Percentiles rank a stretch among this genome's conserved stretches.
Conservation (phyloP, 2,113 vertebrate genomes). For the Etheostoma spectabile region DNA sequence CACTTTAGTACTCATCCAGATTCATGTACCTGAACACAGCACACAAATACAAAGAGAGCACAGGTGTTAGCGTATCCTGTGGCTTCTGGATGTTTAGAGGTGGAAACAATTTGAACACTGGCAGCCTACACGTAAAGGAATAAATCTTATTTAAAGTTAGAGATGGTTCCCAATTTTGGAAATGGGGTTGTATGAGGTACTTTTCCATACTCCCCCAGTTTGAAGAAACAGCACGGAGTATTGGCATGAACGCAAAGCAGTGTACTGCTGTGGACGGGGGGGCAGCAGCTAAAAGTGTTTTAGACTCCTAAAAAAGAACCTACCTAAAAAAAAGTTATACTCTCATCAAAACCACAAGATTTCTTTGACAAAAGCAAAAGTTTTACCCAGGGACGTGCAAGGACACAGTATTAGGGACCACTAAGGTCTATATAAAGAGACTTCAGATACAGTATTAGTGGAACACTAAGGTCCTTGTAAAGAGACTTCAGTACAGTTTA, state of each 20-base stretch:
- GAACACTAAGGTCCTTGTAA: too few species aligned
- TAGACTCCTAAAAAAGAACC: neutral
- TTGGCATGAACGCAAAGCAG: neutral
- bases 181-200: neutral
- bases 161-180: neutral
- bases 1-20: conserved; percentile 16
- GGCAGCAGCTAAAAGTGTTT: too few species aligned
- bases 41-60: neutral
- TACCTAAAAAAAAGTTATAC: neutral
- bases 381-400: too few species aligned
- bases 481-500: too few species aligned
- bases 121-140: neutral
- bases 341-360: neutral
- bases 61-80: conserved; percentile 2
- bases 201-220: neutral
- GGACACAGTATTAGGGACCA: too few species aligned
- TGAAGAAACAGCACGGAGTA: too few species aligned
- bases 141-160: conserved; percentile 23
- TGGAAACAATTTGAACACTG: conserved; percentile 32
- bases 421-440: too few species aligned
- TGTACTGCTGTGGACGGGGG: neutral
- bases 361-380: neutral
- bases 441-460: too few species aligned
- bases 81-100: conserved; percentile 29
- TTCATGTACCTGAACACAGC: conserved; percentile 4